Conservation (phyloP, 2,113 vertebrate species). For the Petroica traversi region DNA sequence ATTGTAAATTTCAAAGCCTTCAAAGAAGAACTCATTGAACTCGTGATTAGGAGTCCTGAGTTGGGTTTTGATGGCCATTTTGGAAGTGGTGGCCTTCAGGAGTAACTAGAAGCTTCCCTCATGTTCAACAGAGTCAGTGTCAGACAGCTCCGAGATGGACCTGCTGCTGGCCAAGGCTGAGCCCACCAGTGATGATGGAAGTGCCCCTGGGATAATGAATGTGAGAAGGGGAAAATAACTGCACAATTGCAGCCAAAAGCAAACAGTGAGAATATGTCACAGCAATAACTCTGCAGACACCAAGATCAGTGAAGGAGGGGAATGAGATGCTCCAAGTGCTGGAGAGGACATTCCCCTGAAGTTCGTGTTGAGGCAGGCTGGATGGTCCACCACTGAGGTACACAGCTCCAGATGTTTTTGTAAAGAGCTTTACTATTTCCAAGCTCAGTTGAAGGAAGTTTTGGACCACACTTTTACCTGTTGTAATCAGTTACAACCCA, state of each 20-base stretch:
- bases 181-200: fast-evolving
- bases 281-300: not conserved
- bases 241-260: not conserved
- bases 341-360: not conserved
- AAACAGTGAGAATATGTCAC: not conserved
- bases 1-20: not conserved
- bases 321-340: fast-evolving
- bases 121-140: not conserved
- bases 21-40: not conserved
- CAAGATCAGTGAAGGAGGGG: not conserved
- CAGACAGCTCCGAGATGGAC: not conserved
- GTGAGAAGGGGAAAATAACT: not conserved
- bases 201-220: fast-evolving
- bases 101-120: not conserved
- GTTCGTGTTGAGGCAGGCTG: not conserved
- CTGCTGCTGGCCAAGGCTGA: not conserved
- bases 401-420: not conserved
- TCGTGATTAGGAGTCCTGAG: not conserved
- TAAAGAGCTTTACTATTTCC: not conserved
- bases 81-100: not conserved
- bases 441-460: not conserved
- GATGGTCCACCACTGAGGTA: not conserved
- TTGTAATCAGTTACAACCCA: not conserved
- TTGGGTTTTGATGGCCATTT: not conserved
- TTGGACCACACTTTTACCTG: not conserved